Evolutionary conservation across 2,113 vertebrate genomes (phyloP).

Genomic region (Neopipo cinnamomea): DNA sequence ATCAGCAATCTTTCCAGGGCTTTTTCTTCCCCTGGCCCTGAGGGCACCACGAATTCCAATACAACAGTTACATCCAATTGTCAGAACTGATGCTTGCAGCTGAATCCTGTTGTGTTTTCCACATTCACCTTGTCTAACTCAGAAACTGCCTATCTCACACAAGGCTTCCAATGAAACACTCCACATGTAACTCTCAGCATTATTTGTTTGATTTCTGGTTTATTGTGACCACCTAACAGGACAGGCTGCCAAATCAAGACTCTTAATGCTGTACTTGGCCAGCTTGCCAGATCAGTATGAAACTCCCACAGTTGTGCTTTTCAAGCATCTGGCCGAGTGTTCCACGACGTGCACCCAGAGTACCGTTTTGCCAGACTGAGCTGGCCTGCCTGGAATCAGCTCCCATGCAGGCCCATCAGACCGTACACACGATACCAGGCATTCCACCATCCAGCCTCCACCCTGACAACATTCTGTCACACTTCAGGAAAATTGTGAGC

Average conservation of each 20-base stretch:
- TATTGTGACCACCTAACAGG: neutral
- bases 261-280: neutral
- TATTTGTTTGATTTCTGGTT: neutral
- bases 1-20: neutral
- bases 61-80: neutral
- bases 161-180: neutral
- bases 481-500: accelerated
- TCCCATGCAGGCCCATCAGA: neutral
- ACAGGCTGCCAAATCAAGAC: neutral
- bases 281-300: neutral
- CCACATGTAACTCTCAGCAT: neutral
- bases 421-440: too few relatives aligned
- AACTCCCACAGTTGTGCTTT: neutral
- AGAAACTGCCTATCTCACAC: neutral
- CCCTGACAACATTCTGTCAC: neutral
- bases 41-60: neutral
- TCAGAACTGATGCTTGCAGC: neutral
- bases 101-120: neutral
- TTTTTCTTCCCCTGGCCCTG: accelerated
- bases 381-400: too few relatives aligned
- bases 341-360: neutral
- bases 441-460: neutral
- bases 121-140: neutral
- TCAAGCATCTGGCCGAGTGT: neutral
- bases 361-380: neutral